Evolutionary conservation across 2,888 invertebrate genomes (phyloP).

Genomic region (Julus scandinavius): DNA sequence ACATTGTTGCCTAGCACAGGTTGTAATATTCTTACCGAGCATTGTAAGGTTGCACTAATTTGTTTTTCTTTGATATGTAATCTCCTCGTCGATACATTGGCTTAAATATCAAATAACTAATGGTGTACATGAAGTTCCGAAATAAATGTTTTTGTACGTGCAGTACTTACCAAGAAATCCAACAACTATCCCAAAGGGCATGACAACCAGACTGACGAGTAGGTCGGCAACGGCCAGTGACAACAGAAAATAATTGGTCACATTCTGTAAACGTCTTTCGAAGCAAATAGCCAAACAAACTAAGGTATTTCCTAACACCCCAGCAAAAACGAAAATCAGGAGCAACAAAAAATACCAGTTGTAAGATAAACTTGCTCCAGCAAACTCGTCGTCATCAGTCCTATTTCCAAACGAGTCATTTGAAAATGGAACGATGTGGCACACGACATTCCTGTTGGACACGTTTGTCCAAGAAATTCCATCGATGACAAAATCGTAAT

Average conservation of each 20-base stretch:
- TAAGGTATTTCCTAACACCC: conserved; percentile 89
- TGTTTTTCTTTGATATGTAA: neutral
- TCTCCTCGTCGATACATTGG: neutral
- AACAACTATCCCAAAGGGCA: conserved; percentile 94
- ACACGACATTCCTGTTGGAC: conserved; percentile 21
- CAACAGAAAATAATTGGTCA: conserved; percentile 94
- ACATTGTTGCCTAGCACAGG: neutral
- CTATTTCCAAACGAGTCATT: neutral
- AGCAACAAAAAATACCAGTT: conserved; percentile 88
- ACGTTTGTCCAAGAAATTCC: conserved; percentile 37
- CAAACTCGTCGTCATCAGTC: neutral
- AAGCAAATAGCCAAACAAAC: conserved; percentile 93
- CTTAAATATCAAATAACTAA: no score
- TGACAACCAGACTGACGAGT: conserved; percentile 91
- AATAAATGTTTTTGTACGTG: neutral
- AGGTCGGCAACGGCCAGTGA: conserved; percentile 94
- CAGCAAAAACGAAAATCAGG: conserved; percentile 85
- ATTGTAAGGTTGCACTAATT: neutral
- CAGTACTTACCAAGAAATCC: conserved; percentile 82
- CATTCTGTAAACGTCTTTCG: conserved; percentile 90
- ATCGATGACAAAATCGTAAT: conserved; percentile 8
- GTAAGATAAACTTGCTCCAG: conserved; percentile 64
- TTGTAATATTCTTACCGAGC: neutral
- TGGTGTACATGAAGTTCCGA: no score
- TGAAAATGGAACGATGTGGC: neutral